Percentiles rank a stretch among this genome's conserved stretches.
phyloP scores from a whole-genome alignment of 2,888 invertebrate species.

The Lasioglossum lativentre region DNA sequence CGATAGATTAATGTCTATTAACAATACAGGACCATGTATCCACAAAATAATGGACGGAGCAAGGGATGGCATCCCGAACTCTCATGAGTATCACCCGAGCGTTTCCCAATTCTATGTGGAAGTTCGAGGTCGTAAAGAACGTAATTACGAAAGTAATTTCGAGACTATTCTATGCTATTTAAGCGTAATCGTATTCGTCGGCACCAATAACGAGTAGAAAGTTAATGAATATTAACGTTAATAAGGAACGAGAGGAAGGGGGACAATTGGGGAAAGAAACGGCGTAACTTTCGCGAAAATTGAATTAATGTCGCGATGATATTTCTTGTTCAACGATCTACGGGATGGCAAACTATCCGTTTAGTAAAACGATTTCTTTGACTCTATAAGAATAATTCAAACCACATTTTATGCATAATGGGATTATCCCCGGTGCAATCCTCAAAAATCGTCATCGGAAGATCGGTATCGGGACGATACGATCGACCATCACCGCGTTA shows the following conservation, averaged over 20 bases:
- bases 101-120: neutral
- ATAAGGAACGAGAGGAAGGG: conserved; percentile 14
- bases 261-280: conserved; percentile 3
- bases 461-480: neutral
- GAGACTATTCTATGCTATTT: conserved; percentile 23
- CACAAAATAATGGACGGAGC: neutral
- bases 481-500: neutral
- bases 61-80: neutral
- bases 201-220: conserved; percentile 61
- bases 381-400: no score
- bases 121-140: neutral
- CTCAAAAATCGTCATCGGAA: neutral
- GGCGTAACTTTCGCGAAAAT: conserved; percentile 47
- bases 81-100: neutral
- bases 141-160: conserved; percentile 27
- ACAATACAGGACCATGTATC: neutral
- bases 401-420: no score
- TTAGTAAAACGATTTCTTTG: neutral
- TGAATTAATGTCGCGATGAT: conserved; percentile 30
- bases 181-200: conserved; percentile 24
- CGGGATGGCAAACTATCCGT: neutral
- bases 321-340: conserved; percentile 29
- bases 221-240: conserved; percentile 44
- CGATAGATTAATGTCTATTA: no score
- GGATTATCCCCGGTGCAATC: no score